phyloP scores from a whole-genome alignment of 2,888 invertebrate species.

The Nomada fucata region DNA sequence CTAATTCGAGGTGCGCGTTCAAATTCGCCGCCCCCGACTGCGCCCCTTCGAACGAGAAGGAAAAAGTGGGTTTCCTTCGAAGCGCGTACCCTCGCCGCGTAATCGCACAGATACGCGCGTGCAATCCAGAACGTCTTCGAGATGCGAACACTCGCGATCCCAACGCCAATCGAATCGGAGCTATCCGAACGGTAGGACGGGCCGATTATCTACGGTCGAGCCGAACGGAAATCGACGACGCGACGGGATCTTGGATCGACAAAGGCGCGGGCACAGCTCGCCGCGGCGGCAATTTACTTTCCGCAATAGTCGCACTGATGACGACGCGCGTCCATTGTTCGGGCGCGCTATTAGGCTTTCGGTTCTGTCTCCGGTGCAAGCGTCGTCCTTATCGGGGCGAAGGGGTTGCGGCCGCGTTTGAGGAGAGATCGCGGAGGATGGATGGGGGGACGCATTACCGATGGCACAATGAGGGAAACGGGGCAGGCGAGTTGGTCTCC shows the following conservation, averaged over 20 bases:
- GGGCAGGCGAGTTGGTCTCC: constrained; percentile 64
- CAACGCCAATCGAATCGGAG: background rate
- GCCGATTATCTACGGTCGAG: background rate
- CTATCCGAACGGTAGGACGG: background rate
- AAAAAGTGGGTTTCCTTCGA: background rate
- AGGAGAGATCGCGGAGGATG: constrained; percentile 31
- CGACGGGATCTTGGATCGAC: constrained; percentile 31
- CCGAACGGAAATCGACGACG: constrained; percentile 12
- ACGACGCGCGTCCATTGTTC: constrained; percentile 81
- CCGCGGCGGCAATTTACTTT: constrained; percentile 78
- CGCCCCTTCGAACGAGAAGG: too few relatives aligned
- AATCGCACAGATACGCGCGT: too few relatives aligned
- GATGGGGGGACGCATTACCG: constrained; percentile 58
- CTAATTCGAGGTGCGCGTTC: background rate
- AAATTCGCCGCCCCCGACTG: background rate
- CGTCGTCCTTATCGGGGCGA: constrained; percentile 56
- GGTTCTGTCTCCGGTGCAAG: constrained; percentile 58
- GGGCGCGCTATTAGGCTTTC: constrained; percentile 79
- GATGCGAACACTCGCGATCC: background rate
- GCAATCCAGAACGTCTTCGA: background rate
- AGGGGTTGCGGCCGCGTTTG: constrained; percentile 39
- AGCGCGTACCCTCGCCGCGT: background rate
- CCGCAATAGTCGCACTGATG: constrained; percentile 80
- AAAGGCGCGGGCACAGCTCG: constrained; percentile 25
- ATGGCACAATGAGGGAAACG: constrained; percentile 72